A percentile compares a stretch with the other conserved stretches of the same genome.
Evolutionary conservation across 2,797 vertebrate genomes (phyloP).

Genomic region (Taenioides sp.): DNA sequence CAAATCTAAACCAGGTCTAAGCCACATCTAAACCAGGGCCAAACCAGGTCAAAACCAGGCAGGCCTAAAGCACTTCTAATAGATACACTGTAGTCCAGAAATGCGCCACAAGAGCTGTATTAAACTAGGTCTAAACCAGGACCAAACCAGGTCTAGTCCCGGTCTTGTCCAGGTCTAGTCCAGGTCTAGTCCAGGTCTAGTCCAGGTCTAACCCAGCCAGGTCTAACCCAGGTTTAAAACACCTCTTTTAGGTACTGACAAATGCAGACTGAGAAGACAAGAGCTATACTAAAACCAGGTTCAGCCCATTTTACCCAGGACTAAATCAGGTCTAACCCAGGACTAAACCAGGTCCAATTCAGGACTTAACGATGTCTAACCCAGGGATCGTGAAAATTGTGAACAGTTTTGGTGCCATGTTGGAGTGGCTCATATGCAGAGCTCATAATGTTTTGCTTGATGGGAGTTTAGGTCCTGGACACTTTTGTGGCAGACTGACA

Average conservation of each 20-base stretch:
- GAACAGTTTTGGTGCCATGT: not conserved
- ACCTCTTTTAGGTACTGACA: too few species aligned
- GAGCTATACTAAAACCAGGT: not conserved
- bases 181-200: too few species aligned
- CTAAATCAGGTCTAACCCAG: not conserved
- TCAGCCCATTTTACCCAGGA: not conserved
- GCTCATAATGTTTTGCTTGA: slow-evolving; percentile 3
- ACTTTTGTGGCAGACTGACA: slow-evolving; percentile 34
- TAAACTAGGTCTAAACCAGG: not conserved
- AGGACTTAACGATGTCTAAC: not conserved
- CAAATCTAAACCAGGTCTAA: not conserved
- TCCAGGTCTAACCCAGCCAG: too few species aligned
- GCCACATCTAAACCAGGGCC: too few species aligned
- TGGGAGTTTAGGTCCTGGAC: slow-evolving; percentile 11
- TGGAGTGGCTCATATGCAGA: not conserved
- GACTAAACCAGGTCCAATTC: not conserved
- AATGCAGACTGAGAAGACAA: too few species aligned
- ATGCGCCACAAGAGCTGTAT: too few species aligned
- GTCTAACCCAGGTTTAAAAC: not conserved
- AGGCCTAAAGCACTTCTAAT: too few species aligned
- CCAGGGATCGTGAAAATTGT: too few species aligned
- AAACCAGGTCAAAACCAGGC: too few species aligned
- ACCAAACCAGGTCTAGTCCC: too few species aligned
- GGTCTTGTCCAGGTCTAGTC: too few species aligned
- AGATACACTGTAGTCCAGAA: too few species aligned